Conservation (phyloP, 1,140 invertebrate species). For the Lucilia sericata region DNA sequence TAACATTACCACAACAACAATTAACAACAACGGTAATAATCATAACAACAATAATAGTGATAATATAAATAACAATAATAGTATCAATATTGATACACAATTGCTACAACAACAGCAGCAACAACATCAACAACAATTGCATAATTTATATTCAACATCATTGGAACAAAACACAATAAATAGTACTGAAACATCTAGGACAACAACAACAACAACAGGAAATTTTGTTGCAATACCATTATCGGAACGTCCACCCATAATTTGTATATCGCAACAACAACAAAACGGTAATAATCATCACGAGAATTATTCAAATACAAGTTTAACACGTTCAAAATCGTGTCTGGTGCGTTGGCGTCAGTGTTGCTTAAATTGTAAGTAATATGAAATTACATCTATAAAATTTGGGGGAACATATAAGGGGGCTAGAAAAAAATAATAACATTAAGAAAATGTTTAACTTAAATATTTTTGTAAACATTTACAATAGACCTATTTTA, state of each 20-base stretch:
- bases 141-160: neutral
- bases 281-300: slow-evolving; percentile 12
- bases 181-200: neutral
- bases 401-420: too few relatives aligned
- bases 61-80: slow-evolving; percentile 28
- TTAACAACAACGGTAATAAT: slow-evolving; percentile 9
- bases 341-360: slow-evolving; percentile 59
- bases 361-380: slow-evolving; percentile 59
- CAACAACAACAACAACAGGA: slow-evolving; percentile 32
- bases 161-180: neutral
- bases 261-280: slow-evolving; percentile 18
- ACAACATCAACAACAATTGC: neutral
- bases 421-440: too few relatives aligned
- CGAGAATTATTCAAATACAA: slow-evolving; percentile 5
- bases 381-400: neutral
- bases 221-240: slow-evolving; percentile 38
- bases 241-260: slow-evolving; percentile 28
- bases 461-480: too few relatives aligned
- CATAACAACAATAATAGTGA: slow-evolving; percentile 26
- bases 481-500: too few relatives aligned
- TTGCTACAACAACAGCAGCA: slow-evolving; percentile 25
- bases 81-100: slow-evolving; percentile 10
- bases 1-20: neutral
- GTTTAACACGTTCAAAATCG: slow-evolving; percentile 47
- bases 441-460: too few relatives aligned